Evolutionary conservation across 2,888 invertebrate species (phyloP).

Genomic region (Drosophila mettleri): DNA sequence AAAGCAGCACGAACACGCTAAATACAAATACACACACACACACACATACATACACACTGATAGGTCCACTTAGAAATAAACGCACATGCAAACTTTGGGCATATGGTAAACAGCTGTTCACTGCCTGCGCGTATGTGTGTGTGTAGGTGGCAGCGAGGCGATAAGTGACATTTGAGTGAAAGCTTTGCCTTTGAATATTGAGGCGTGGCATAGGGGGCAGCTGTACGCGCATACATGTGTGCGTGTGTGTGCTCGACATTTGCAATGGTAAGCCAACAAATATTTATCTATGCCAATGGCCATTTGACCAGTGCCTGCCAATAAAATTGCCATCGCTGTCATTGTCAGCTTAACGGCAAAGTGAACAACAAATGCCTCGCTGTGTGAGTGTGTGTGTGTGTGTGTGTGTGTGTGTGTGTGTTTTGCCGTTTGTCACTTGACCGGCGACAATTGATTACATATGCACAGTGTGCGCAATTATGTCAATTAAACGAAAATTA

Average conservation of each 20-base stretch:
- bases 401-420: constrained; percentile 8
- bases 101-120: constrained; percentile 63
- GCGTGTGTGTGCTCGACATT: constrained; percentile 28
- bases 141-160: constrained; percentile 43
- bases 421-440: constrained; percentile 52
- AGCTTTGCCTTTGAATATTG: constrained; percentile 55
- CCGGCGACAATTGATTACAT: constrained; percentile 74
- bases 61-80: constrained; percentile 8
- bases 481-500: constrained; percentile 80
- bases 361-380: constrained; percentile 67
- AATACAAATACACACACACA: constrained; percentile 42
- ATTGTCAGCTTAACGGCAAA: constrained; percentile 79
- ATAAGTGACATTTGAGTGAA: constrained; percentile 79
- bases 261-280: constrained; percentile 74
- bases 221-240: constrained; percentile 7
- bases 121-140: constrained; percentile 23
- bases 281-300: constrained; percentile 77
- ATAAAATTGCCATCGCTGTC: constrained; percentile 79
- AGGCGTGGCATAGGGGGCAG: constrained; percentile 17
- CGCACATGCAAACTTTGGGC: constrained; percentile 19
- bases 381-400: constrained; percentile 3
- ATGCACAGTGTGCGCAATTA: constrained; percentile 79
- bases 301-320: constrained; percentile 74
- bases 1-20: constrained; percentile 39
- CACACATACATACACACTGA: constrained; percentile 18